Base-by-base conservation (phyloP, 1,140 invertebrate species). In the Harlomillsia oculata region DNA sequence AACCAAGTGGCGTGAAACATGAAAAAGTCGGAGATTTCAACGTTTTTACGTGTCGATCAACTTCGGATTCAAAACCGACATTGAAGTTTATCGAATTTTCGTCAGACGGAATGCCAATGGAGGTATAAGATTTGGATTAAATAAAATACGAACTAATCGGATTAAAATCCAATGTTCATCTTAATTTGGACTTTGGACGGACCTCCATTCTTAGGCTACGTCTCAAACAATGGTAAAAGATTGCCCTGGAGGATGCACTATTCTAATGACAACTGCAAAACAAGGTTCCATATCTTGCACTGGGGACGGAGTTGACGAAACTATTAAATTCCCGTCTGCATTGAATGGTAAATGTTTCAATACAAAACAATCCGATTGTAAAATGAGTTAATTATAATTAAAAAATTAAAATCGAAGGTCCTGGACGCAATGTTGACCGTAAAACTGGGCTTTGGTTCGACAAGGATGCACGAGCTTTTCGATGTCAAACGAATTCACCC, bases 21-120 rank as follows among this genome's bases (percentile, higher is more conserved):
- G 54, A 56, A 46, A 50, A 56, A 50, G 54, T 56, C 1, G 48
- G 48, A 9, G 54, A 56, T 25, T 56, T 56, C 18, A 34, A 43
- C 14, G 54, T 56, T 18, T 56, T 56, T 20, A 50, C 46, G 18
- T 56, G 54, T 16, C 28, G 28, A 44, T 49, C 54, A 32, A 46
- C 18, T n/a, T 43, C n/a, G 16, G 13, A 28, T 9, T 28, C 11
- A 4, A 20, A 23, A 1, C 54, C 54, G n/a, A 13, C 4, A 5
- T 30, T 56, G 16, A 43, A 44, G 41, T 41, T 56, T 29, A 50
- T 39, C 13, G 54, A 56, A 32, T 21, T 56, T 9, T 25, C 36
- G 5, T n/a, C 3, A 2, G 54, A 56, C 28, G 54, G 54, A 6
- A 2, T 20, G 9, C 46, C 34, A 16, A 18, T 34, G 21, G 43